Evolutionary conservation across 2,797 vertebrate genomes (phyloP).

Genomic region (Coreius guichenoti): DNA sequence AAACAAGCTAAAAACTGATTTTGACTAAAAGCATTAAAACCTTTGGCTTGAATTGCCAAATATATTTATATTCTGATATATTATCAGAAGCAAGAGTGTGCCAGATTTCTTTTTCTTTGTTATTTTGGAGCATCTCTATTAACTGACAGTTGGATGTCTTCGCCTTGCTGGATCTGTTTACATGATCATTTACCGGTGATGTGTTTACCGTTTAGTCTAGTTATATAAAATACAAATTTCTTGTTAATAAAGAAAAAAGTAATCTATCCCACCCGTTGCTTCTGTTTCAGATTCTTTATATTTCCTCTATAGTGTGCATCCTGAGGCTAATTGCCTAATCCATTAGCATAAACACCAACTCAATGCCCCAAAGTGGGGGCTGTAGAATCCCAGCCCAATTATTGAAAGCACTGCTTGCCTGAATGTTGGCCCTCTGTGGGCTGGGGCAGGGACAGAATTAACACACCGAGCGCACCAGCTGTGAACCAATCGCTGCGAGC

Average conservation of each 20-base stretch:
- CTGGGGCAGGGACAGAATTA: constrained; percentile 62
- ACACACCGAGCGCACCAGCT: constrained; percentile 58
- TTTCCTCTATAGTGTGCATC: constrained; percentile 61
- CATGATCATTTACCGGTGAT: neutral
- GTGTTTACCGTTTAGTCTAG: constrained; percentile 3
- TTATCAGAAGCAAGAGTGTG: neutral
- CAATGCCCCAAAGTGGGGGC: constrained; percentile 70
- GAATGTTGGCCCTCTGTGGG: constrained; percentile 68
- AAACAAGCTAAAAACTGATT: neutral
- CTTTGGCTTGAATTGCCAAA: neutral
- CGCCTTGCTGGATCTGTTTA: neutral
- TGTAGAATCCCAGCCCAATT: constrained; percentile 80
- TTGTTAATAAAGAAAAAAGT: constrained; percentile 24
- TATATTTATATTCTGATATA: neutral
- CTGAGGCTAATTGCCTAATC: constrained; percentile 75
- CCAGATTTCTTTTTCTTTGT: neutral
- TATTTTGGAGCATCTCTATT: neutral
- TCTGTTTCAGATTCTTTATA: constrained; percentile 46
- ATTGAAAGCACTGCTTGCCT: constrained; percentile 68
- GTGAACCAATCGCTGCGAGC: constrained; percentile 52
- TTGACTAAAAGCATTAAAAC: neutral
- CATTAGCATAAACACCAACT: constrained; percentile 79
- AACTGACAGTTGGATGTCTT: neutral
- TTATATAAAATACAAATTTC: neutral
- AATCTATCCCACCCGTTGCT: constrained; percentile 18